Evolutionary conservation across 2,797 vertebrate genomes (phyloP).

Genomic region (Xenopus petersii): DNA sequence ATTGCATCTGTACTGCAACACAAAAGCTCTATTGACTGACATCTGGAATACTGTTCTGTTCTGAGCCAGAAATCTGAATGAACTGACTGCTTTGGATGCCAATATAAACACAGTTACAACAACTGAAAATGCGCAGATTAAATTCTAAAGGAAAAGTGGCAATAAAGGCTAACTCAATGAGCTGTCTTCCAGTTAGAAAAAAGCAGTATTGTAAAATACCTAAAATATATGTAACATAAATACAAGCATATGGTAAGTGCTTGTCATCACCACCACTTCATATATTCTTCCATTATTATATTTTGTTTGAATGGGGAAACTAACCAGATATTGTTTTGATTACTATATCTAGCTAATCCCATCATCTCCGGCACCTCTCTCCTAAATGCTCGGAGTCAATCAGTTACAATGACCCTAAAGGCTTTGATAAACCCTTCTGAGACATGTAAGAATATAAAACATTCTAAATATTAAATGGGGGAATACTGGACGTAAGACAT

Average conservation of each 20-base stretch:
- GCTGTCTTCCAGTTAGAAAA: not conserved
- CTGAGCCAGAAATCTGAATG: conserved; percentile 7
- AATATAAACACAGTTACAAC: conserved; percentile 8
- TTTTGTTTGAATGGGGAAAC: not conserved
- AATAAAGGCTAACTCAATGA: not conserved
- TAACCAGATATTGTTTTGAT: not conserved
- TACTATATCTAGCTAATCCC: not conserved
- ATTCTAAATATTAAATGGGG: no score
- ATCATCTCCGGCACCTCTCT: not conserved
- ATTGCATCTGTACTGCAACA: not conserved
- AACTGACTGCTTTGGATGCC: conserved; percentile 4
- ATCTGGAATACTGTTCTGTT: conserved; percentile 4
- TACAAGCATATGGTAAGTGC: not conserved
- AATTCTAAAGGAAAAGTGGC: conserved; percentile 5
- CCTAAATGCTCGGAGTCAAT: not conserved
- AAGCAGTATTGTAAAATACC: not conserved
- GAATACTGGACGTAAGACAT: no score
- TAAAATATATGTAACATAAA: not conserved
- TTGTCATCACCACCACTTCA: not conserved
- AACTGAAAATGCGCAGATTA: conserved; percentile 13
- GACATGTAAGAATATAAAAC: no score
- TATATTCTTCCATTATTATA: not conserved
- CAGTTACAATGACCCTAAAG: no score
- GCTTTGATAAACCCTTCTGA: no score
- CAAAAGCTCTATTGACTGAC: conserved; percentile 1